These are phyloP conservation scores for Paracentrotus lividus DNA, from an alignment of 53 echinoderm and acorn worm genomes.

Conservation along the genomic window DNA sequence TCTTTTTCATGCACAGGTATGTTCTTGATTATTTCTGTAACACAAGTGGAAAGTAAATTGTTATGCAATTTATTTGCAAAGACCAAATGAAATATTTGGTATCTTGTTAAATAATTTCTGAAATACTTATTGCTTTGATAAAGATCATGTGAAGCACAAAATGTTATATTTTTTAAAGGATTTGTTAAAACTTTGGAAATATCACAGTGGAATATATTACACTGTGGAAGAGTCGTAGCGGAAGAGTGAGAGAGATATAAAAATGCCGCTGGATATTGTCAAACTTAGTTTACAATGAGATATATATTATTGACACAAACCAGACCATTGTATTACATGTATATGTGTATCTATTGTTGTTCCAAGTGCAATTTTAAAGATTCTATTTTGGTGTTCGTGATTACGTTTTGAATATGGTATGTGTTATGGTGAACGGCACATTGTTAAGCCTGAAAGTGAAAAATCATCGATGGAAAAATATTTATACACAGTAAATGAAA, in stretches of 20 bases:
- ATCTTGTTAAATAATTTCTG: no score
- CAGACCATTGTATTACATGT: not conserved
- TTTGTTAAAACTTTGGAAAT: no score
- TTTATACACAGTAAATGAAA: no score
- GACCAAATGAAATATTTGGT: no score
- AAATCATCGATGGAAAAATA: not conserved
- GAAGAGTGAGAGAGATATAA: not conserved
- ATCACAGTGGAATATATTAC: not conserved
- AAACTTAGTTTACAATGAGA: not conserved
- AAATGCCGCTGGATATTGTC: constrained; percentile 28
- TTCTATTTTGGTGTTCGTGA: not conserved
- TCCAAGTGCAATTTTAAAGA: not conserved
- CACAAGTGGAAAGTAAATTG: no score
- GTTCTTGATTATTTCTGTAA: no score
- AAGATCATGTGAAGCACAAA: no score
- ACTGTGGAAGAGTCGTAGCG: not conserved
- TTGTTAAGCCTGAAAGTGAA: no score
- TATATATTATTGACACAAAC: constrained; percentile 6
- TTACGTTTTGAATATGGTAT: not conserved
- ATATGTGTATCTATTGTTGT: not conserved
- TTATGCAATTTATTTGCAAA: no score
- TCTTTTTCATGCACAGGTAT: no score
- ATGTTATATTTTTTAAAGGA: no score
- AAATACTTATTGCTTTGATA: no score
- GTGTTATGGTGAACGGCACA: not conserved